A percentile compares a stretch with the other conserved stretches of the same genome.
Evolutionary conservation across 2,888 invertebrate genomes (phyloP).

Genomic region (Troides oblongomaculatus): DNA sequence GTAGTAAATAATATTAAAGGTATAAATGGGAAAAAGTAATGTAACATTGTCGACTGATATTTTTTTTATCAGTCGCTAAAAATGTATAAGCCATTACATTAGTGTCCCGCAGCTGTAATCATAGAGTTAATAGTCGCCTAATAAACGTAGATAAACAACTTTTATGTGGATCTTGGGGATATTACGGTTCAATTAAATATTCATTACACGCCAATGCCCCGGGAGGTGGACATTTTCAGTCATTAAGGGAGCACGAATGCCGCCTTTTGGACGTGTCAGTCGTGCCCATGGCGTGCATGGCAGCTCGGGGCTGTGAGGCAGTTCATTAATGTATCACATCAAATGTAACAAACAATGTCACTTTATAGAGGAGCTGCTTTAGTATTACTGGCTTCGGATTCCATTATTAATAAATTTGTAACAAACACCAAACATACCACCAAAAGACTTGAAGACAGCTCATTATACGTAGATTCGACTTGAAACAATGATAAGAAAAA

Average conservation of each 20-base stretch:
- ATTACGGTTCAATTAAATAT: conserved; percentile 74
- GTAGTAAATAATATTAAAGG: no score
- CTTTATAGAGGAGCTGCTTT: no score
- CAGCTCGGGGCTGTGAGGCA: conserved; percentile 36
- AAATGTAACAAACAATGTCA: not conserved
- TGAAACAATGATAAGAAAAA: no score
- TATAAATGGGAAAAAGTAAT: no score
- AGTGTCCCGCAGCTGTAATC: conserved; percentile 43
- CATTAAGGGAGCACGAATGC: conserved; percentile 60
- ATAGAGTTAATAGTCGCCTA: conserved; percentile 52
- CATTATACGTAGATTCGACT: no score
- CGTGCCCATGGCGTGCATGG: conserved; percentile 37
- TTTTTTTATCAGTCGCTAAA: not conserved
- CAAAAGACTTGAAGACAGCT: no score
- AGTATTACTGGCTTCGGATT: no score
- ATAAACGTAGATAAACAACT: conserved; percentile 50
- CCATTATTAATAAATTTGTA: no score
- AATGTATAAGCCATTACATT: not conserved
- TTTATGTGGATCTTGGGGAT: conserved; percentile 47
- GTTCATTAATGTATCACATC: not conserved
- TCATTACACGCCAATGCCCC: conserved; percentile 59
- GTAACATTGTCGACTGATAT: not conserved
- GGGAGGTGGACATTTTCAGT: conserved; percentile 59
- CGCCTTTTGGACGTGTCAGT: conserved; percentile 47
- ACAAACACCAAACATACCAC: no score